Percentiles rank a stretch among this genome's conserved stretches.
Evolutionary conservation across 1,140 invertebrate species (phyloP).

Genomic region (Drosophila willistoni): DNA sequence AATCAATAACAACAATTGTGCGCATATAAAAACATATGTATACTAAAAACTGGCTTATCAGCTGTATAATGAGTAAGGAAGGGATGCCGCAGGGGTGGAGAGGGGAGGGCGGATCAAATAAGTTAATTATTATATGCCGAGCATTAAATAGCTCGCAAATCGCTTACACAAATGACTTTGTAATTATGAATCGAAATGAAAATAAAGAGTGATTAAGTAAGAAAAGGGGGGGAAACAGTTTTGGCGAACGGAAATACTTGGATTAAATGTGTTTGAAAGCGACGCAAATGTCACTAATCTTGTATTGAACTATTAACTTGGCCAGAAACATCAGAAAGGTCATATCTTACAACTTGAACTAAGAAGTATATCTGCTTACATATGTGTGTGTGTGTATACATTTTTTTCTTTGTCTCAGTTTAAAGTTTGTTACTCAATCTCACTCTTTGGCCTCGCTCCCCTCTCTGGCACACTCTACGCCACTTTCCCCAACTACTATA

Average conservation of each 20-base stretch:
- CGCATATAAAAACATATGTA: background rate
- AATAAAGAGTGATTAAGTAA: too few species aligned
- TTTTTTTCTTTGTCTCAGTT: background rate
- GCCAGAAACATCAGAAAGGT: too few species aligned
- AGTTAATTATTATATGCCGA: slow-evolving; percentile 4
- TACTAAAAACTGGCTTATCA: slow-evolving; percentile 4
- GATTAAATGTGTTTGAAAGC: too few species aligned
- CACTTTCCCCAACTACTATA: slow-evolving; percentile 4
- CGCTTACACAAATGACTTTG: background rate
- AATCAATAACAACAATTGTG: slow-evolving; percentile 5
- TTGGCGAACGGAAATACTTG: too few species aligned
- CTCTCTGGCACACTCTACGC: background rate
- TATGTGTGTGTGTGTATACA: background rate
- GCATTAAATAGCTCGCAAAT: slow-evolving; percentile 5
- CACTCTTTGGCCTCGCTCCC: too few species aligned
- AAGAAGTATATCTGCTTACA: background rate
- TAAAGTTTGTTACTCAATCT: slow-evolving; percentile 1
- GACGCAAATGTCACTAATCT: too few species aligned
- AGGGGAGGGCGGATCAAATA: background rate
- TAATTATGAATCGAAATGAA: background rate
- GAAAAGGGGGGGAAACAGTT: too few species aligned
- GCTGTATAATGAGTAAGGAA: background rate
- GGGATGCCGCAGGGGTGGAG: background rate
- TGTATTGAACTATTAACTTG: too few species aligned
- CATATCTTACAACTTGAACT: too few species aligned